Evolutionary conservation across 2,888 invertebrate genomes (phyloP).

Genomic region (Drosophila nr. perissopoda): DNA sequence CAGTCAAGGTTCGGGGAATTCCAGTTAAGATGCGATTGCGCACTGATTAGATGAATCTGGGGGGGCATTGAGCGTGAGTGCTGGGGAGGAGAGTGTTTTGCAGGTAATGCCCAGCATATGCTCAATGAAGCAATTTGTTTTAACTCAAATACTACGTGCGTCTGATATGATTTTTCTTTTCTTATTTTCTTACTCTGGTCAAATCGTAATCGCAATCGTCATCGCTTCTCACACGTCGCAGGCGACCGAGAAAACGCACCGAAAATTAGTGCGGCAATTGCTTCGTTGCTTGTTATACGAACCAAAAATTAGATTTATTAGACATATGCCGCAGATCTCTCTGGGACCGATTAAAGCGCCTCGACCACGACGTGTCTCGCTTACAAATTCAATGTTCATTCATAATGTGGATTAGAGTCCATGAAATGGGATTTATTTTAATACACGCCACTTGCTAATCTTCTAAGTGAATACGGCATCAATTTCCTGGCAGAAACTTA

Average conservation of each 20-base stretch:
- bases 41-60: slow-evolving; percentile 51
- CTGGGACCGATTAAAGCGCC: slow-evolving; percentile 52
- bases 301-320: slow-evolving; percentile 69
- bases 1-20: slow-evolving; percentile 40
- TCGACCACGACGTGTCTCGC: slow-evolving; percentile 61
- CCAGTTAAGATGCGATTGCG: slow-evolving; percentile 45
- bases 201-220: slow-evolving; percentile 47
- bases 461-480: slow-evolving; percentile 54
- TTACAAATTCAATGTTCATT: slow-evolving; percentile 49
- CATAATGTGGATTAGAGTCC: slow-evolving; percentile 32
- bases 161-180: slow-evolving; percentile 34
- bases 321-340: slow-evolving; percentile 72
- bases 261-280: slow-evolving; percentile 75
- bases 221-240: slow-evolving; percentile 64
- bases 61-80: background rate
- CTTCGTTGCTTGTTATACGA: slow-evolving; percentile 24
- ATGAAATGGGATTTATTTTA: slow-evolving; percentile 63
- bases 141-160: slow-evolving; percentile 57
- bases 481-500: slow-evolving; percentile 32
- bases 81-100: background rate
- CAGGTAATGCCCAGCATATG: slow-evolving; percentile 55
- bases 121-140: slow-evolving; percentile 74
- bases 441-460: slow-evolving; percentile 52
- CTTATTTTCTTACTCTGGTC: slow-evolving; percentile 20
- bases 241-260: slow-evolving; percentile 69